phyloP scores from a whole-genome alignment of 2,113 vertebrate species.

The Otis tarda region DNA sequence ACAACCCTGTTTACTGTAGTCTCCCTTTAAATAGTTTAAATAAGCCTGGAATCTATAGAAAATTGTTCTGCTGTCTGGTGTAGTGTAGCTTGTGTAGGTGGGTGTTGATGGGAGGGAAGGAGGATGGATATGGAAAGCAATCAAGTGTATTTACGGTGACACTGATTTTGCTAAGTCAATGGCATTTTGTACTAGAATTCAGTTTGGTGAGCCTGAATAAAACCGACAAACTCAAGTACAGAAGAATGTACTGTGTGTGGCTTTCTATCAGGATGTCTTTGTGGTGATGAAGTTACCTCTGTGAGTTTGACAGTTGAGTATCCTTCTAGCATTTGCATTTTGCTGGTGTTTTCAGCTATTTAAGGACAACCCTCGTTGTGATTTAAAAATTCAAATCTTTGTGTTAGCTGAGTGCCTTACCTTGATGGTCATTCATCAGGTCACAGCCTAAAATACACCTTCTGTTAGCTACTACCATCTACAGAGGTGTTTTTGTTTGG shows the following conservation, averaged over 20 bases:
- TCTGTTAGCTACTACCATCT: background rate
- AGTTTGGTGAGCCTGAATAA: background rate
- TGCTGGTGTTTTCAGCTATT: background rate
- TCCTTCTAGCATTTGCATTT: background rate
- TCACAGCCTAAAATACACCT: background rate
- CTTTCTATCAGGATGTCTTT: background rate
- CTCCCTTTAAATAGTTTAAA: background rate
- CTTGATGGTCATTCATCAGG: background rate
- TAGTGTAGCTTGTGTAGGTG: background rate
- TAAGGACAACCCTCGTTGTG: background rate
- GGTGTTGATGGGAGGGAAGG: background rate
- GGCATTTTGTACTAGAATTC: background rate
- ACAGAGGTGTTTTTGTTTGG: background rate
- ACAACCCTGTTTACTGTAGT: background rate
- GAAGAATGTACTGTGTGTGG: background rate
- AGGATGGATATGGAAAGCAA: background rate
- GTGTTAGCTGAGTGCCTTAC: background rate
- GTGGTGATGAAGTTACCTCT: background rate
- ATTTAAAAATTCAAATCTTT: background rate
- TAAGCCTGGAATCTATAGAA: background rate
- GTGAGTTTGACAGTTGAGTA: background rate
- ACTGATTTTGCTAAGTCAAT: background rate
- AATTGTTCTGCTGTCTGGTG: background rate
- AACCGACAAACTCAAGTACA: background rate
- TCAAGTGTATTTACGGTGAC: background rate